A percentile compares a stretch with the other conserved stretches of the same genome.
Conservation (phyloP, 2,888 invertebrate species). For the Lithophane socia region DNA sequence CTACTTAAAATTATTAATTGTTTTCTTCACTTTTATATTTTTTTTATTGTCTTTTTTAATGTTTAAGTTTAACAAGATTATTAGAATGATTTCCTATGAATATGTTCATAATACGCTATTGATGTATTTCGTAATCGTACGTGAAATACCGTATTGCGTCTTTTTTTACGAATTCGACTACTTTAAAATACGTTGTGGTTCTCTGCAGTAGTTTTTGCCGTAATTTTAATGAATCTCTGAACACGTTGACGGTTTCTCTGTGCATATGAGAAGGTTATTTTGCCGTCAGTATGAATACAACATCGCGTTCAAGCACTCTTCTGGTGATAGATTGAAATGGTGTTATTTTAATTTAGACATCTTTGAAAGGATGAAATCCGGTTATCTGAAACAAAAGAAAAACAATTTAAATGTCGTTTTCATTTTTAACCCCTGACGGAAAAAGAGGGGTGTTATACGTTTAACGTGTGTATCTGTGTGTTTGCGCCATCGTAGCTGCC, state of each 20-base stretch:
- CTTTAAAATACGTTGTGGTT: slow-evolving; percentile 86
- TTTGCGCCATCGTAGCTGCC: no score
- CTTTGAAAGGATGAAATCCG: slow-evolving; percentile 13
- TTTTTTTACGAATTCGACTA: slow-evolving; percentile 87
- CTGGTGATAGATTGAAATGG: neutral
- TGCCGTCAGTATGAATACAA: slow-evolving; percentile 53
- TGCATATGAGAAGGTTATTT: slow-evolving; percentile 81
- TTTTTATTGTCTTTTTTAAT: slow-evolving; percentile 72
- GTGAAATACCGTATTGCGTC: slow-evolving; percentile 88
- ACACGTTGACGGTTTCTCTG: slow-evolving; percentile 83
- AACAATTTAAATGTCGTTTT: neutral
- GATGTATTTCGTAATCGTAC: slow-evolving; percentile 86
- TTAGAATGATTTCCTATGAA: slow-evolving; percentile 86
- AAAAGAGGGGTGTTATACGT: no score
- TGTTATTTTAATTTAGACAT: slow-evolving; percentile 59
- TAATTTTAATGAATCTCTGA: slow-evolving; percentile 86
- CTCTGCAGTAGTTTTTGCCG: slow-evolving; percentile 85
- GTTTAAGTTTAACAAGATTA: slow-evolving; percentile 87
- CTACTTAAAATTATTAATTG: slow-evolving; percentile 59
- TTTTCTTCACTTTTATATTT: slow-evolving; percentile 41
- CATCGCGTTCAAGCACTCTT: slow-evolving; percentile 25
- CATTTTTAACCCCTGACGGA: neutral
- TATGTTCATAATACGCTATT: slow-evolving; percentile 86
- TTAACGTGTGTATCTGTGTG: no score
- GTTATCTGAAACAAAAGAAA: slow-evolving; percentile 58